A percentile compares a stretch with the other conserved stretches of the same genome.
Conservation (phyloP, 1,140 invertebrate species). For the Drosophila pachea region DNA sequence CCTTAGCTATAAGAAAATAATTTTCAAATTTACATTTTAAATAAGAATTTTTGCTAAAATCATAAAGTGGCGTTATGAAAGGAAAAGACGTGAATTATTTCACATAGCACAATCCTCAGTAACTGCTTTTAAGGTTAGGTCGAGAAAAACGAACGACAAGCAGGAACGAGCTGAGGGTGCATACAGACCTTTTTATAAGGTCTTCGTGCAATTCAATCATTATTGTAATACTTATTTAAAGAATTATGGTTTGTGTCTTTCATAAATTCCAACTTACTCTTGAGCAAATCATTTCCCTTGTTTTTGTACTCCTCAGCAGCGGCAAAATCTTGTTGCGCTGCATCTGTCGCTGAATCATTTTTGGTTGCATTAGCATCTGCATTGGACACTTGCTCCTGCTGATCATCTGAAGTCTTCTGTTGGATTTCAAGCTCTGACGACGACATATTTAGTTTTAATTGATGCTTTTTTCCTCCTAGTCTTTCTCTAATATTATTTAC, state of each 20-base stretch:
- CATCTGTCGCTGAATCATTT: constrained; percentile 43
- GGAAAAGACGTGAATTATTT: constrained; percentile 45
- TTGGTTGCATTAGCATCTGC: constrained; percentile 47
- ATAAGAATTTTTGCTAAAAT: background rate
- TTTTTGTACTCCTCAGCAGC: constrained; percentile 88
- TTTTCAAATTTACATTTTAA: background rate
- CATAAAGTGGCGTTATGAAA: background rate
- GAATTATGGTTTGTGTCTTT: constrained; percentile 11
- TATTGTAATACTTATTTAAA: background rate
- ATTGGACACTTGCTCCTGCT: constrained; percentile 30
- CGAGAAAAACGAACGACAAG: constrained; percentile 40
- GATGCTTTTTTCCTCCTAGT: constrained; percentile 50
- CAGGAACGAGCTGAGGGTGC: constrained; percentile 5
- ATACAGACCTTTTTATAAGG: constrained; percentile 4
- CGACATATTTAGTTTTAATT: constrained; percentile 62
- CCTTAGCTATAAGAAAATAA: constrained; percentile 85
- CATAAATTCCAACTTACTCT: constrained; percentile 83
- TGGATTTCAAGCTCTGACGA: constrained; percentile 58
- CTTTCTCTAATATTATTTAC: constrained; percentile 64
- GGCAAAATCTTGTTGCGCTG: constrained; percentile 56
- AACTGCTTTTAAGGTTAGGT: constrained; percentile 56
- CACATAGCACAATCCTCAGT: constrained; percentile 39
- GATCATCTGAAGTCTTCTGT: constrained; percentile 50
- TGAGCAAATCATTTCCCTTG: constrained; percentile 91
- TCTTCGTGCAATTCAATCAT: background rate